A percentile compares a stretch with the other conserved stretches of the same genome.
Conservation (phyloP, 1,140 invertebrate species). For the Nephotettix cincticeps region DNA sequence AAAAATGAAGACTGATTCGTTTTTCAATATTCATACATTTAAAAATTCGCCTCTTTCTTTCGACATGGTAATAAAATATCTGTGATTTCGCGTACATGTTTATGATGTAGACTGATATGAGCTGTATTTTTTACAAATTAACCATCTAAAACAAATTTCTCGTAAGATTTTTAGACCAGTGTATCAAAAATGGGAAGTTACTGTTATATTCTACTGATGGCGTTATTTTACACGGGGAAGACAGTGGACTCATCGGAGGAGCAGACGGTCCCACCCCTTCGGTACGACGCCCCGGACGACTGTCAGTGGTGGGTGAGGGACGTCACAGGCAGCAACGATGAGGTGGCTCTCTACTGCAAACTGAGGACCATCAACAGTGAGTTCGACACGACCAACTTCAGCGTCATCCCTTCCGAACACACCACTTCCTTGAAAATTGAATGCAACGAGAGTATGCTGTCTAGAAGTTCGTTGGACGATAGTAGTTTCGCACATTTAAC, state of each 20-base stretch:
- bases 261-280: conserved; percentile 37
- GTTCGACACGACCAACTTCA: conserved; percentile 84
- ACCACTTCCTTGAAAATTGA: conserved; percentile 75
- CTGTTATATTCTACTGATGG: neutral
- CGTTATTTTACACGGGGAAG: neutral
- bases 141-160: no score
- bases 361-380: conserved; percentile 77
- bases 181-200: no score
- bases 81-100: no score
- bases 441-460: conserved; percentile 73
- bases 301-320: conserved; percentile 66
- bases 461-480: conserved; percentile 69
- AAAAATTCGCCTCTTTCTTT: no score
- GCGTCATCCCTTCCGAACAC: conserved; percentile 79
- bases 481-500: conserved; percentile 76
- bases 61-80: no score
- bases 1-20: no score
- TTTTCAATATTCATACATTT: no score
- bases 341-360: conserved; percentile 76
- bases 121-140: no score
- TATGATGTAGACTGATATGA: no score
- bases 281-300: conserved; percentile 79
- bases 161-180: no score
- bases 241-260: conserved; percentile 4
- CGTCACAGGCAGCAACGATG: conserved; percentile 50